A percentile compares a stretch with the other conserved stretches of the same genome.
These are phyloP conservation scores for Cheilosia vulpina DNA, from an alignment of 2,888 invertebrate species.

Conservation along the genomic window DNA sequence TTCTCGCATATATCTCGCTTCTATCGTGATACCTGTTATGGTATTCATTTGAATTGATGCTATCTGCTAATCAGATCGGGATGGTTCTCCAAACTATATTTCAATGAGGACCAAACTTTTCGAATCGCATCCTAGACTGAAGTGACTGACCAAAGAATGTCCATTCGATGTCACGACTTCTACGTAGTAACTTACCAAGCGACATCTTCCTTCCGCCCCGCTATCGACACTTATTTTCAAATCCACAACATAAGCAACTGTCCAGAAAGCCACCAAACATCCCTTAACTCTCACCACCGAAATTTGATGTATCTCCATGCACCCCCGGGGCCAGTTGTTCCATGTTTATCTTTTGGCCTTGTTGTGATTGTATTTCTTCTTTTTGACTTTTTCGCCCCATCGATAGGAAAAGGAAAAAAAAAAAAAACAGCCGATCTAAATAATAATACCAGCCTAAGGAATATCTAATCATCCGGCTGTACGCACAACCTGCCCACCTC, in stretches of 20 bases:
- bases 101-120: no score
- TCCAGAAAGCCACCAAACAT: slow-evolving; percentile 15
- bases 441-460: slow-evolving; percentile 64
- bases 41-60: background rate
- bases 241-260: slow-evolving; percentile 10
- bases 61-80: no score
- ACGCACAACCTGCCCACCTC: slow-evolving; percentile 17
- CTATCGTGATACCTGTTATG: background rate
- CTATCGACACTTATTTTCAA: background rate
- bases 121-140: no score
- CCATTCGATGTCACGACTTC: background rate
- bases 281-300: slow-evolving; percentile 3
- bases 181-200: background rate
- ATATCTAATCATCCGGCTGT: slow-evolving; percentile 47
- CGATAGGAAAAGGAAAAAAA: slow-evolving; percentile 2
- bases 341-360: slow-evolving; percentile 50
- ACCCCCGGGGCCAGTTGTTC: slow-evolving; percentile 12
- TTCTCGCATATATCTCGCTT: background rate
- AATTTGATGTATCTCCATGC: background rate
- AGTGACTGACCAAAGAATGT: background rate
- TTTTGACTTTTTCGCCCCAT: slow-evolving; percentile 20
- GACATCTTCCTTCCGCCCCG: background rate
- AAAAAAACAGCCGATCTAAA: slow-evolving; percentile 38
- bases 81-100: no score
- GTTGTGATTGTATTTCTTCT: slow-evolving; percentile 20